Conservation (phyloP, 2,888 invertebrate genomes). For the Bombylius major region DNA sequence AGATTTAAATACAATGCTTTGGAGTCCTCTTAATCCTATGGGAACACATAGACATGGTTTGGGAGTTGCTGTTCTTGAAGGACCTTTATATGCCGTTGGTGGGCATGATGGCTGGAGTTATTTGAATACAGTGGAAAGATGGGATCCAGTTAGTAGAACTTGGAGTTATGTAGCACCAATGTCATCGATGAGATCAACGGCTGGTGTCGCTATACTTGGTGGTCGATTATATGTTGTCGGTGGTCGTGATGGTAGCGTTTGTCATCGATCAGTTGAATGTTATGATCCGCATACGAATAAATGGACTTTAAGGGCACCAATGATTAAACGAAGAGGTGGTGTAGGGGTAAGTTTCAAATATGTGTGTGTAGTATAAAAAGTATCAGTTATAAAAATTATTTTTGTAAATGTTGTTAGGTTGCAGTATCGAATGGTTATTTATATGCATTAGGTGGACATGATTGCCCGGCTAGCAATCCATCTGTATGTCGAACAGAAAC, state of each 20-base stretch:
- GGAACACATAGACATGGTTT: conserved; percentile 76
- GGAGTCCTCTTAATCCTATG: conserved; percentile 78
- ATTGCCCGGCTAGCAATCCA: conserved; percentile 80
- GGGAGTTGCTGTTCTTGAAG: conserved; percentile 63
- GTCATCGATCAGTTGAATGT: conserved; percentile 80
- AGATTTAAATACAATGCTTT: conserved; percentile 65
- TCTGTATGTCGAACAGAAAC: conserved; percentile 73
- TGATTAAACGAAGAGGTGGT: conserved; percentile 76
- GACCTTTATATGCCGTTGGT: conserved; percentile 84
- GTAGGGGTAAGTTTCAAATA: conserved; percentile 54
- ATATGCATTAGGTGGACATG: conserved; percentile 88
- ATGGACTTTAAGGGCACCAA: conserved; percentile 75
- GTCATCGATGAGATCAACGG: conserved; percentile 72
- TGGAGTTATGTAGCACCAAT: conserved; percentile 88
- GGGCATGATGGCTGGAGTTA: conserved; percentile 89
- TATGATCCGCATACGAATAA: conserved; percentile 60
- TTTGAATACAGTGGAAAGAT: conserved; percentile 83
- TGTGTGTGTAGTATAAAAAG: background rate
- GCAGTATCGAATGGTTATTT: conserved; percentile 78
- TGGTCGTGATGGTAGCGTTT: conserved; percentile 83
- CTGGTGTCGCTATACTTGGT: conserved; percentile 78
- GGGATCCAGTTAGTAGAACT: conserved; percentile 76
- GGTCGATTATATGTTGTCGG: conserved; percentile 82
- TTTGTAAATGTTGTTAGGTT: conserved; percentile 33
- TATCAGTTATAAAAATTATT: background rate